phyloP scores from a whole-genome alignment of 2,888 invertebrate genomes.

The Eulithis prunata region DNA sequence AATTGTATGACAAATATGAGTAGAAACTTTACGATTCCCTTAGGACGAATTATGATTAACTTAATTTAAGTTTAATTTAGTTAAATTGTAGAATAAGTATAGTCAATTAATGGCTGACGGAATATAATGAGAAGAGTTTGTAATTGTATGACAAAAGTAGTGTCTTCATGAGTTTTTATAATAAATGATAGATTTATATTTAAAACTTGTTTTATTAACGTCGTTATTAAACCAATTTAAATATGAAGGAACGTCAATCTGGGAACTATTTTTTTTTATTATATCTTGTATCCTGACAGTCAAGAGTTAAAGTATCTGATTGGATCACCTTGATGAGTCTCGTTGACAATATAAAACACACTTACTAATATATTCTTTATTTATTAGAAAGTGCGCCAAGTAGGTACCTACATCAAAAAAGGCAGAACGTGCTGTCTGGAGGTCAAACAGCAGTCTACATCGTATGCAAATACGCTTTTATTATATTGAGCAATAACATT shows the following conservation, averaged over 20 bases:
- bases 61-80: neutral
- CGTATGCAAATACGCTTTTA: too few relatives aligned
- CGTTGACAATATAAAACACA: too few relatives aligned
- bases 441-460: neutral
- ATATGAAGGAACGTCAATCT: too few relatives aligned
- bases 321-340: too few relatives aligned
- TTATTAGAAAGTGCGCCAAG: neutral
- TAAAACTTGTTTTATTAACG: slow-evolving; percentile 26
- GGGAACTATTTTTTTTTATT: too few relatives aligned
- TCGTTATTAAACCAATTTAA: neutral
- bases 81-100: slow-evolving; percentile 4
- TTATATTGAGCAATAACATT: too few relatives aligned
- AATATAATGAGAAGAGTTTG: slow-evolving; percentile 39
- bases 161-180: slow-evolving; percentile 34
- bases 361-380: too few relatives aligned
- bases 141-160: slow-evolving; percentile 32
- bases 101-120: slow-evolving; percentile 33
- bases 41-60: slow-evolving; percentile 7
- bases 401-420: neutral
- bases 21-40: too few relatives aligned
- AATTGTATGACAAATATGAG: too few relatives aligned
- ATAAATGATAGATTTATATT: slow-evolving; percentile 29
- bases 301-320: too few relatives aligned
- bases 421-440: neutral
- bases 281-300: too few relatives aligned